Conservation (phyloP, 2,797 vertebrate genomes). For the Mormyrus hasselquistii region DNA sequence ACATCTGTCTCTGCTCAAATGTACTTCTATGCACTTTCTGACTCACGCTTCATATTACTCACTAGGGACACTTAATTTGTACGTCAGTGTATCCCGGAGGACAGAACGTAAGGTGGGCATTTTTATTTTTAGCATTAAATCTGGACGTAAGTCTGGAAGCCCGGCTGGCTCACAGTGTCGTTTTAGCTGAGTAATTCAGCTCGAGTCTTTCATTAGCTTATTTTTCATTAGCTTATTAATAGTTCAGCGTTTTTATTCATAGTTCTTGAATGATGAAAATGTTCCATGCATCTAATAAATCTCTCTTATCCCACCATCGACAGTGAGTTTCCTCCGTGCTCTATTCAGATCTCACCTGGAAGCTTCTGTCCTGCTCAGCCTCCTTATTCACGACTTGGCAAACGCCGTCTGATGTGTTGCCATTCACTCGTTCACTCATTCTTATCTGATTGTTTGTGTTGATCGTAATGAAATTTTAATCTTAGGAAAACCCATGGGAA, state of each 20-base stretch:
- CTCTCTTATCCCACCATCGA: background rate
- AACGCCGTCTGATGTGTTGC: background rate
- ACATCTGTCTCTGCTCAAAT: background rate
- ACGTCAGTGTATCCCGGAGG: background rate
- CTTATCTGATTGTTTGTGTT: background rate
- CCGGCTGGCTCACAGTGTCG: background rate
- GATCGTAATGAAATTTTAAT: background rate
- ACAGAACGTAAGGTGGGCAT: background rate
- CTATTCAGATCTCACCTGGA: background rate
- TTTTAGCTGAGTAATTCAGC: background rate
- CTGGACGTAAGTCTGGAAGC: background rate
- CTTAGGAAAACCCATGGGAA: too few species aligned
- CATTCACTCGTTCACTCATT: background rate
- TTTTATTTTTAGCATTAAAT: background rate
- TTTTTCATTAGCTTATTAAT: background rate
- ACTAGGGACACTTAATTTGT: background rate
- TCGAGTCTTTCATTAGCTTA: background rate
- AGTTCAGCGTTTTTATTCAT: slow-evolving; percentile 1
- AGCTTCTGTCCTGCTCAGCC: background rate
- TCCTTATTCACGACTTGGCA: background rate
- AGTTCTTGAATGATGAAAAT: background rate
- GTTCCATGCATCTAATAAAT: background rate
- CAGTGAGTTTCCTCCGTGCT: background rate
- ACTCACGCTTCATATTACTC: background rate
- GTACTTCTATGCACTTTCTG: background rate